These are phyloP conservation scores for Cichladusa arquata DNA, from an alignment of 2,113 vertebrate genomes.

Conservation along the genomic window DNA sequence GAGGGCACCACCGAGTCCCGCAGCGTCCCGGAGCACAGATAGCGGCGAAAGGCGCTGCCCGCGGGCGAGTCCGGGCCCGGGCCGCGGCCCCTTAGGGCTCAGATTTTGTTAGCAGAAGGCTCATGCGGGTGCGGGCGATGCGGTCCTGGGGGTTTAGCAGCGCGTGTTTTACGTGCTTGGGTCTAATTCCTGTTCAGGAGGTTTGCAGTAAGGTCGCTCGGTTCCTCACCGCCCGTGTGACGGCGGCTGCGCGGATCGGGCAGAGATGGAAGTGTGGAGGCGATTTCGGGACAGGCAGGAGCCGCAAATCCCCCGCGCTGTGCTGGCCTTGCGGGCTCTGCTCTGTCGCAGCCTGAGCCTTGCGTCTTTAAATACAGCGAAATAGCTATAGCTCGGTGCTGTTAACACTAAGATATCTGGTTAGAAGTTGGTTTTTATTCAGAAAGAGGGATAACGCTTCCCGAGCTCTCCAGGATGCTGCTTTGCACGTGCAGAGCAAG, in stretches of 20 bases:
- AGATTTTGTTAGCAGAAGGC: accelerated
- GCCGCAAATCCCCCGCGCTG: accelerated
- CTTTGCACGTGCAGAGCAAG: accelerated
- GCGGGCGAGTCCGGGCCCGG: accelerated
- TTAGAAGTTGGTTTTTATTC: accelerated
- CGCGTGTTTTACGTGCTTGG: accelerated
- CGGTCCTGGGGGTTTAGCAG: accelerated
- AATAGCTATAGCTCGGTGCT: accelerated
- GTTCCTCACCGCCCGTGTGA: accelerated
- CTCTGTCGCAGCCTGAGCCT: accelerated
- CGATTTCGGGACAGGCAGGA: accelerated
- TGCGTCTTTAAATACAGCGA: accelerated
- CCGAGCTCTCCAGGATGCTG: accelerated
- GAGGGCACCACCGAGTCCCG: background rate
- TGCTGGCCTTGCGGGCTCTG: background rate
- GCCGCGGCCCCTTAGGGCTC: too few species aligned
- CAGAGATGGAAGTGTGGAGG: accelerated
- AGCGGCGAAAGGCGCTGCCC: background rate
- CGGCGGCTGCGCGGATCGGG: accelerated
- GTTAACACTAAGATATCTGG: accelerated
- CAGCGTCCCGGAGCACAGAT: accelerated
- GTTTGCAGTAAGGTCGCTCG: accelerated
- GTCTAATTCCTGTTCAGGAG: accelerated
- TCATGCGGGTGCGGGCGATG: accelerated
- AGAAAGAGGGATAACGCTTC: accelerated